A percentile compares a stretch with the other conserved stretches of the same genome.
Evolutionary conservation across 2,888 invertebrate genomes (phyloP).

Genomic region (Drosophila villosipedis): DNA sequence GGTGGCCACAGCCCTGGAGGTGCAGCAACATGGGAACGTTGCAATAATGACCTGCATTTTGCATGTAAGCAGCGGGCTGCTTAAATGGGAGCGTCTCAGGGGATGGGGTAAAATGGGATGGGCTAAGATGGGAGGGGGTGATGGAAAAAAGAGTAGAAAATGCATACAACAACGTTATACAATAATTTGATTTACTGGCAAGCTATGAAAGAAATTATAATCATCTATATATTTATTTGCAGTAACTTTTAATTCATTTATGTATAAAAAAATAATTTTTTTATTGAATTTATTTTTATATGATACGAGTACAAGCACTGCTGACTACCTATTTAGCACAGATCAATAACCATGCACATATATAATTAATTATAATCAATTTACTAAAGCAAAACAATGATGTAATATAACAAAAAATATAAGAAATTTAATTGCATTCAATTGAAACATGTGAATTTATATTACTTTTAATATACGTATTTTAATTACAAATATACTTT

Average conservation of each 20-base stretch:
- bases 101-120: not conserved
- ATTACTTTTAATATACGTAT: not conserved
- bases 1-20: conserved; percentile 2
- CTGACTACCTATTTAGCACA: not conserved
- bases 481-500: not conserved
- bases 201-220: not conserved
- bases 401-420: not conserved
- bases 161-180: not conserved
- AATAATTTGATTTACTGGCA: not conserved
- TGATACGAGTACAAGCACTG: not conserved
- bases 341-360: not conserved
- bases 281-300: not conserved
- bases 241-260: not conserved
- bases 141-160: not conserved
- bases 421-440: not conserved
- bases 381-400: not conserved
- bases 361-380: not conserved
- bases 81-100: conserved; percentile 5
- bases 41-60: conserved; percentile 80
- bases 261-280: not conserved
- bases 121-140: not conserved
- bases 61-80: conserved; percentile 37
- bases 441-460: not conserved
- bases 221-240: not conserved
- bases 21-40: conserved; percentile 21